Conservation (phyloP, 2,888 invertebrate species). For the Ornithoptera priamus region DNA sequence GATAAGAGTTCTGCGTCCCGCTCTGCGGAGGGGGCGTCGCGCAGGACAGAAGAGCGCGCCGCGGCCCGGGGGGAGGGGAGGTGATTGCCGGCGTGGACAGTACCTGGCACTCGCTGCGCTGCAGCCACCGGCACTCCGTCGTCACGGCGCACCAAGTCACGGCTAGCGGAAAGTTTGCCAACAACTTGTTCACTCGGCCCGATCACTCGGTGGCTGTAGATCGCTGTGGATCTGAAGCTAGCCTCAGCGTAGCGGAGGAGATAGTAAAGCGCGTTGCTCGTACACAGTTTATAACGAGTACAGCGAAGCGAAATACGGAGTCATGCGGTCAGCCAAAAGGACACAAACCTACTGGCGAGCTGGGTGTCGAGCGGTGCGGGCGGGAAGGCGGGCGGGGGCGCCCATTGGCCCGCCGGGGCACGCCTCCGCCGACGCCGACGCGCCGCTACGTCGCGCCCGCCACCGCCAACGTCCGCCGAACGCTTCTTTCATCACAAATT, state of each 20-base stretch:
- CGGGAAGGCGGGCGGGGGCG: constrained; percentile 63
- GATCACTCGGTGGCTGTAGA: constrained; percentile 45
- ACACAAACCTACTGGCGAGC: constrained; percentile 80
- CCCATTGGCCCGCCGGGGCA: constrained; percentile 73
- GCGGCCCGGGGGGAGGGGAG: constrained; percentile 38
- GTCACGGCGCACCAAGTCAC: constrained; percentile 56
- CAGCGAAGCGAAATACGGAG: constrained; percentile 80
- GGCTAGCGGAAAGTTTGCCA: constrained; percentile 51
- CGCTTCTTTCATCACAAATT: constrained; percentile 46
- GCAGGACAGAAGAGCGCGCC: constrained; percentile 35
- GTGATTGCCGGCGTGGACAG: constrained; percentile 47
- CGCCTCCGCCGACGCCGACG: constrained; percentile 46
- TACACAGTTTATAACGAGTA: constrained; percentile 73
- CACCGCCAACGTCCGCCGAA: constrained; percentile 45
- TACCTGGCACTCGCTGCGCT: constrained; percentile 69
- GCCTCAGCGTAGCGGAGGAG: constrained; percentile 52
- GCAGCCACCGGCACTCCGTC: constrained; percentile 56
- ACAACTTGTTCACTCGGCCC: constrained; percentile 60
- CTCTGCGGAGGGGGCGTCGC: constrained; percentile 45
- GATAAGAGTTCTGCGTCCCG: constrained; percentile 53
- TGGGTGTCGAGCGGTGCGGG: constrained; percentile 61
- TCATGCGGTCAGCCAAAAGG: constrained; percentile 82
- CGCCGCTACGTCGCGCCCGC: constrained; percentile 39
- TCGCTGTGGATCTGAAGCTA: constrained; percentile 65
- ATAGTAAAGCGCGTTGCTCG: constrained; percentile 71